Evolutionary conservation across 2,797 vertebrate genomes (phyloP).

Genomic region (Coccyzus lansbergi): DNA sequence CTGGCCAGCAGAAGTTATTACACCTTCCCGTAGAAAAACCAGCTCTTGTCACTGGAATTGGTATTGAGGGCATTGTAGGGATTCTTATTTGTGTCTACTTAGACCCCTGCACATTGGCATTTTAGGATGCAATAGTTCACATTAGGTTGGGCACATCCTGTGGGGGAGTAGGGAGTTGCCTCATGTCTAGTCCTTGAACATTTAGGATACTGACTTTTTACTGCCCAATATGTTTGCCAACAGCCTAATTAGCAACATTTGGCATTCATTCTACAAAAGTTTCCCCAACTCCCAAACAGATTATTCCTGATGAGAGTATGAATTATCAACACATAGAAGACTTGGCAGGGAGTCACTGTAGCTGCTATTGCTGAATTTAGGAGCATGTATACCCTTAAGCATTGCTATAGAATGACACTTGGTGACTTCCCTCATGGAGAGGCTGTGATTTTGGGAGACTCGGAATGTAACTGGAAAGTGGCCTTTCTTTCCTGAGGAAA

Average conservation of each 20-base stretch:
- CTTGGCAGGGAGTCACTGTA: background rate
- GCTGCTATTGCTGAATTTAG: background rate
- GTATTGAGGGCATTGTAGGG: background rate
- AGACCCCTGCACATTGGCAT: background rate
- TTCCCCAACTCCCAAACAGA: slow-evolving; percentile 22
- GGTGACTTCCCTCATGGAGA: background rate
- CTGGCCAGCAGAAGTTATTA: background rate
- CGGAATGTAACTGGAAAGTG: background rate
- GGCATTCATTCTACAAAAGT: slow-evolving; percentile 18
- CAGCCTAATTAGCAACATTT: slow-evolving; percentile 15
- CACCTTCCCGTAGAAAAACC: background rate
- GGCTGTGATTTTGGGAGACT: background rate
- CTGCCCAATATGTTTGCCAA: slow-evolving; percentile 4
- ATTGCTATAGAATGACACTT: background rate
- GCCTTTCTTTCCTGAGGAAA: slow-evolving; percentile 10
- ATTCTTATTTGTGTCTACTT: background rate
- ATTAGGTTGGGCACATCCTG: background rate
- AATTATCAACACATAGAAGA: slow-evolving; percentile 1
- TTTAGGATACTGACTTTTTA: background rate
- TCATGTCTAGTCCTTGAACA: background rate
- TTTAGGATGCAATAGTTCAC: background rate
- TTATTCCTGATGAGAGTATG: slow-evolving; percentile 45
- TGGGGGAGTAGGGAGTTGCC: background rate
- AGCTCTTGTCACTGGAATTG: background rate
- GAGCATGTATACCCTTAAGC: background rate